Conservation (phyloP, 2,888 invertebrate species). For the Myopa tessellatipennis region DNA sequence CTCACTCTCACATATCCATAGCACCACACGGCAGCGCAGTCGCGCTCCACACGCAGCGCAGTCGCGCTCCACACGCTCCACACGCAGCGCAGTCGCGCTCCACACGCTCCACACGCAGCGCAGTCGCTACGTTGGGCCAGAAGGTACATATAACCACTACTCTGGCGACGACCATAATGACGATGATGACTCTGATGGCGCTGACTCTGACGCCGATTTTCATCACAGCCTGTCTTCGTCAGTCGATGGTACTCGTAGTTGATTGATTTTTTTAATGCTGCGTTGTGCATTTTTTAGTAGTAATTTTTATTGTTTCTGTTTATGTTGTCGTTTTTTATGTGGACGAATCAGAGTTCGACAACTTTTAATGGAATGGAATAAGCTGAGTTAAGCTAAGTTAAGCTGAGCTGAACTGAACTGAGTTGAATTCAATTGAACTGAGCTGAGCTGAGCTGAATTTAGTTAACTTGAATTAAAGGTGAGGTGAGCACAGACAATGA, state of each 20-base stretch:
- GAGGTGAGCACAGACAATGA: conserved; percentile 31
- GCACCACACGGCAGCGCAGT: too few relatives aligned
- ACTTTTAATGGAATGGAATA: background rate
- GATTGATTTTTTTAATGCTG: conserved; percentile 26
- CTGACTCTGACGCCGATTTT: background rate
- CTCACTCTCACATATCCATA: too few relatives aligned
- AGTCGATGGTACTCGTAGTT: conserved; percentile 4
- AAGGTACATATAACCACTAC: too few relatives aligned
- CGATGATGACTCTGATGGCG: conserved; percentile 6
- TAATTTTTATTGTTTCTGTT: background rate
- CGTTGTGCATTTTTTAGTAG: background rate
- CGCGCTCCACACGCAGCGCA: too few relatives aligned
- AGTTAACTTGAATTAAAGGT: background rate
- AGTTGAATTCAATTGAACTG: background rate
- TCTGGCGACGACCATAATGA: background rate
- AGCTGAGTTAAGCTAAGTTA: background rate
- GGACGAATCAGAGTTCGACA: conserved; percentile 19
- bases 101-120: too few relatives aligned
- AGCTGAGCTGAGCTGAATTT: background rate
- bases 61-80: too few relatives aligned
- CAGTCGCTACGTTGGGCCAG: too few relatives aligned
- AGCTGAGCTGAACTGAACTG: background rate
- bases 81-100: too few relatives aligned
- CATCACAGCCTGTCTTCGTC: background rate
- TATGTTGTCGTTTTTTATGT: background rate